These are phyloP conservation scores for Sphyrna mokarran DNA, from an alignment of 2,113 vertebrate species.

Conservation along the genomic window DNA sequence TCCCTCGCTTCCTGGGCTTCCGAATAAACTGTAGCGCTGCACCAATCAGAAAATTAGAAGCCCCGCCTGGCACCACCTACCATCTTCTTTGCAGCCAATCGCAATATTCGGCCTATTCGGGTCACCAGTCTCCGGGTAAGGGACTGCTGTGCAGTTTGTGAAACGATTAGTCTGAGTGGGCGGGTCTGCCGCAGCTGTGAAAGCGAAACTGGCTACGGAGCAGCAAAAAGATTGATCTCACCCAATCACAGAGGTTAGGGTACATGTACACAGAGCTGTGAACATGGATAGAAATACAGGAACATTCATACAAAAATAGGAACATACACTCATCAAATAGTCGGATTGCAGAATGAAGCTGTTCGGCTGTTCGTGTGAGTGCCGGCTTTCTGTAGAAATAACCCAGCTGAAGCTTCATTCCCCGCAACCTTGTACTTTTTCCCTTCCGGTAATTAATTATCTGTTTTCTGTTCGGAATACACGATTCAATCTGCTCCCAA, in stretches of 20 bases:
- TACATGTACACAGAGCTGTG: background rate
- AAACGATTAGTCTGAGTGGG: background rate
- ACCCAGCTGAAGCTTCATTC: background rate
- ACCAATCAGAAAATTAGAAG: background rate
- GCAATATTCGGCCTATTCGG: fast-evolving
- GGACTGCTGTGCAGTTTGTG: background rate
- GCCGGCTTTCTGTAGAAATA: background rate
- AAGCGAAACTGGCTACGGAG: background rate
- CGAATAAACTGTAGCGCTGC: background rate
- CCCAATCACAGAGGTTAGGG: background rate
- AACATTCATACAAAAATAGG: background rate
- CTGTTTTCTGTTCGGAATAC: background rate
- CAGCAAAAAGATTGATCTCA: background rate
- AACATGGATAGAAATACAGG: background rate
- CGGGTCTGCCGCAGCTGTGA: background rate
- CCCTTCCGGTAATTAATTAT: too few species aligned
- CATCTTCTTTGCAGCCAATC: background rate
- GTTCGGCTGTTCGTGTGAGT: background rate
- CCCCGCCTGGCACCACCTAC: background rate
- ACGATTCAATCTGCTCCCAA: background rate
- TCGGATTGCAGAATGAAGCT: background rate
- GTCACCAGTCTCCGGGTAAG: slow-evolving; percentile 11
- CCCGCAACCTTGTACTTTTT: background rate
- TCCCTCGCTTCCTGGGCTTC: background rate
- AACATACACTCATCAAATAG: background rate